A percentile compares a stretch with the other conserved stretches of the same genome.
Conservation (phyloP, 2,888 invertebrate genomes). For the Blera fallax region DNA sequence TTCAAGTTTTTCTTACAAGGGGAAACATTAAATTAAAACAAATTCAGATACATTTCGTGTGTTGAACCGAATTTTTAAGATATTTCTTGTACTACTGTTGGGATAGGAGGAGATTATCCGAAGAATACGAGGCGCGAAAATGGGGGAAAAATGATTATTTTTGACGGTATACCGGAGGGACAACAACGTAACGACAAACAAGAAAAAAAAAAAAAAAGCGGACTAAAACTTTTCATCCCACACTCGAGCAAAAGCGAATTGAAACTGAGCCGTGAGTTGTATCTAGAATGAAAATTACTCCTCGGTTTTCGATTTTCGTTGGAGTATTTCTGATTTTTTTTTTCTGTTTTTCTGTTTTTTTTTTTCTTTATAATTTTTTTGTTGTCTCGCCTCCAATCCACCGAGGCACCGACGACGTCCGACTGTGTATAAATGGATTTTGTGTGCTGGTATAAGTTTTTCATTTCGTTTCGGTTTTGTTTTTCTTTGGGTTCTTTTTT, state of each 20-base stretch:
- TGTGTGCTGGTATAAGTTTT: neutral
- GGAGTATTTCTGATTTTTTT: constrained; percentile 62
- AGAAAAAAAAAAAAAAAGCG: constrained; percentile 47
- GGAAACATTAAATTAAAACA: neutral
- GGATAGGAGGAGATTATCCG: neutral
- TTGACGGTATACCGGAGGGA: neutral
- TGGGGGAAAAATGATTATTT: neutral
- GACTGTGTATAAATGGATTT: neutral
- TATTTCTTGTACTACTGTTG: neutral
- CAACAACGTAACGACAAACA: constrained; percentile 16
- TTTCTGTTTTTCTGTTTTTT: constrained; percentile 27
- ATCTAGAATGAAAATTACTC: constrained; percentile 72
- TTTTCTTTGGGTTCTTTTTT: neutral
- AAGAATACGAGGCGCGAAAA: constrained; percentile 9
- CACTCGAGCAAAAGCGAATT: constrained; percentile 71
- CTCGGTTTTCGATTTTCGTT: constrained; percentile 72
- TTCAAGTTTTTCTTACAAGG: neutral
- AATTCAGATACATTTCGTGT: neutral
- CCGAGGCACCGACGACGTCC: neutral
- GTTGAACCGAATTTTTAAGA: neutral
- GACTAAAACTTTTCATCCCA: constrained; percentile 58
- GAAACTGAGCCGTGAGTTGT: constrained; percentile 71
- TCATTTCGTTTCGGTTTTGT: neutral
- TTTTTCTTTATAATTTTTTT: constrained; percentile 11
- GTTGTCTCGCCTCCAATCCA: constrained; percentile 17